Percentiles rank a stretch among this genome's conserved stretches.
These are phyloP conservation scores for Himalopsyche tibetana DNA, from an alignment of 2,888 invertebrate species.

Conservation along the genomic window DNA sequence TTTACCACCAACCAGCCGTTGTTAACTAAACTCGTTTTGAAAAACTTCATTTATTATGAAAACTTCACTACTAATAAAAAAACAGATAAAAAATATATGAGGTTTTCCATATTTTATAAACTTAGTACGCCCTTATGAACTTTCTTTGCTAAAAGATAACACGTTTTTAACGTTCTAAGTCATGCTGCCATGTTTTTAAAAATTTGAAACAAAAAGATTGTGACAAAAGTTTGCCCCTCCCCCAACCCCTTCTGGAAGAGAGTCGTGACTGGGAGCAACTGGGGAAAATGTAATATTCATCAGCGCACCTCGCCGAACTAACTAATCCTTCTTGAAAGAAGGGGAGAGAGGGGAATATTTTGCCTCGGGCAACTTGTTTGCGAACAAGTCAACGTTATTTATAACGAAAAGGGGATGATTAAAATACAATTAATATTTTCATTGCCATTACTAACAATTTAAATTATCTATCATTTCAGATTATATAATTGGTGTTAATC, in stretches of 20 bases:
- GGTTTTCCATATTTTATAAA: not conserved
- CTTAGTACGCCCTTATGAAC: not conserved
- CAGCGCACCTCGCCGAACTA: slow-evolving; percentile 63
- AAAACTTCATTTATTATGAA: too few relatives aligned
- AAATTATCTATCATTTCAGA: too few relatives aligned
- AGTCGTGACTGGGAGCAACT: slow-evolving; percentile 10
- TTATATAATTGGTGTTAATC: too few relatives aligned
- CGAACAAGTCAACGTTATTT: not conserved
- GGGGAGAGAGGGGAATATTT: not conserved
- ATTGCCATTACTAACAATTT: too few relatives aligned
- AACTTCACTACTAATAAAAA: too few relatives aligned
- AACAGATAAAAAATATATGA: too few relatives aligned
- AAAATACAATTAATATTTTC: too few relatives aligned
- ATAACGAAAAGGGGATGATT: too few relatives aligned
- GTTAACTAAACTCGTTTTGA: too few relatives aligned
- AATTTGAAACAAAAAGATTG: slow-evolving; percentile 20
- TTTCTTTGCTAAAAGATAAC: not conserved
- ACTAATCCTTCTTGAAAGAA: slow-evolving; percentile 44
- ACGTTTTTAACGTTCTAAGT: slow-evolving; percentile 14
- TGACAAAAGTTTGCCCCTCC: slow-evolving; percentile 1
- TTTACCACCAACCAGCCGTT: too few relatives aligned
- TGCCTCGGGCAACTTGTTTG: not conserved
- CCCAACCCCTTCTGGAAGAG: slow-evolving; percentile 40
- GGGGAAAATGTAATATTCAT: slow-evolving; percentile 62
- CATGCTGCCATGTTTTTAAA: slow-evolving; percentile 26